Conservation (phyloP, 1,140 invertebrate genomes). For the Cotesia typhae region DNA sequence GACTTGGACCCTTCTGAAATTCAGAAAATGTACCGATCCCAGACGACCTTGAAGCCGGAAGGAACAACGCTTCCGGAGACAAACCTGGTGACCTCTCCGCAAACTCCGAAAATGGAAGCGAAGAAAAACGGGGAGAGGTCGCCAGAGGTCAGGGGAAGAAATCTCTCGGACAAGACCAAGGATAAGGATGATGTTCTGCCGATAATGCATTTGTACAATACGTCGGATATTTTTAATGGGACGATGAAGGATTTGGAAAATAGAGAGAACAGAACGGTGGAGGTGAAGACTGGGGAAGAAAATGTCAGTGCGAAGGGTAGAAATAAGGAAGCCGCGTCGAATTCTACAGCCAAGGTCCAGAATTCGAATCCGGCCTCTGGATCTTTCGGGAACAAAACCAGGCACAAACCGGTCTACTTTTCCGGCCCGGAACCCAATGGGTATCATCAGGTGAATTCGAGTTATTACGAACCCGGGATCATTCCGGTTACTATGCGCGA, state of each 20-base stretch:
- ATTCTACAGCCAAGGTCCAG: constrained; percentile 11
- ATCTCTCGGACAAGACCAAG: constrained; percentile 55
- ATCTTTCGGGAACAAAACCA: constrained; percentile 43
- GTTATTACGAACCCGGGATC: constrained; percentile 51
- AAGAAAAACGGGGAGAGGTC: constrained; percentile 45
- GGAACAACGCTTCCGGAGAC: constrained; percentile 31
- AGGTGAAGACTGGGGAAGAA: not conserved
- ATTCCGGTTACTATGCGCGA: constrained; percentile 52
- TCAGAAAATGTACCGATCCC: constrained; percentile 56
- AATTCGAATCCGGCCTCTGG: not conserved
- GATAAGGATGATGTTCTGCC: constrained; percentile 61
- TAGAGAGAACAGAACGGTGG: not conserved
- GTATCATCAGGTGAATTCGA: constrained; percentile 48
- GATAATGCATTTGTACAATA: constrained; percentile 63
- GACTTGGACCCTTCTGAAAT: constrained; percentile 58
- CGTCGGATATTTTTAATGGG: constrained; percentile 60
- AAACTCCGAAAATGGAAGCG: constrained; percentile 12
- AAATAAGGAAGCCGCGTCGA: constrained; percentile 32
- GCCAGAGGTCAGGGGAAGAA: constrained; percentile 56
- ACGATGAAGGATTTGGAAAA: constrained; percentile 32
- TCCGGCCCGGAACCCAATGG: constrained; percentile 33
- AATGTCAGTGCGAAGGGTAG: constrained; percentile 27
- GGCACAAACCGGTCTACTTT: constrained; percentile 43
- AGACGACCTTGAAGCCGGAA: constrained; percentile 39
- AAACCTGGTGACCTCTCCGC: constrained; percentile 20